A percentile compares a stretch with the other conserved stretches of the same genome.
phyloP scores from a whole-genome alignment of 1,140 invertebrate genomes.

The Semibalanus balanoides region DNA sequence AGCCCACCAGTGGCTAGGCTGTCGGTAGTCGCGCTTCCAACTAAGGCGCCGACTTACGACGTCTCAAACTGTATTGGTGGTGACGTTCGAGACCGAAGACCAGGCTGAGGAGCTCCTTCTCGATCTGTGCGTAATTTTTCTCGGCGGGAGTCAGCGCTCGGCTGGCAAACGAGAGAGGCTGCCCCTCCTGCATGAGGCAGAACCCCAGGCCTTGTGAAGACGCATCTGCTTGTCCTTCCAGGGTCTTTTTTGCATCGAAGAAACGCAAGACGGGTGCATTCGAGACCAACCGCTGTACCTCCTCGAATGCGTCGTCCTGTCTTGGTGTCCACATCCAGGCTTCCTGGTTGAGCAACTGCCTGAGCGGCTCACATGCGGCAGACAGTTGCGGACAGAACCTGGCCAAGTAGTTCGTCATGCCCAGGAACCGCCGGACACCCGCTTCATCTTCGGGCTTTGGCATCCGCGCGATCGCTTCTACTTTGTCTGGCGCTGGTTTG shows the following conservation, averaged over 20 bases:
- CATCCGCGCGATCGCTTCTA: background rate
- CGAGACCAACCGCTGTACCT: background rate
- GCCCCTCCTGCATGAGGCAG: conserved; percentile 5
- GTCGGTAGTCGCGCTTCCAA: too few relatives aligned
- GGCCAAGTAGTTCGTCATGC: background rate
- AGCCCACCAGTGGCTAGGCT: background rate
- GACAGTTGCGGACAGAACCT: background rate
- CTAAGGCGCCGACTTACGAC: background rate
- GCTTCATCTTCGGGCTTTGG: background rate
- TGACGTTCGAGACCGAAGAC: conserved; percentile 8
- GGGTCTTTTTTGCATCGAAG: background rate
- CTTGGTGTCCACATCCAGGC: background rate
- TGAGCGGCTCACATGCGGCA: too few relatives aligned
- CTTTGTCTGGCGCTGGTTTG: background rate
- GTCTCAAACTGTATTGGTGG: conserved; percentile 9
- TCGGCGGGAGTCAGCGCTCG: conserved; percentile 26
- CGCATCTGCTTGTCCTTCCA: background rate
- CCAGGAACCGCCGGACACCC: background rate
- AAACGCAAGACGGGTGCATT: background rate
- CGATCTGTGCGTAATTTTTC: conserved; percentile 23
- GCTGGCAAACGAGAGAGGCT: conserved; percentile 6
- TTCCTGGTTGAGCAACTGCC: background rate
- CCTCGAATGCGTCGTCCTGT: background rate
- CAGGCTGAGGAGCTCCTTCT: conserved; percentile 12
- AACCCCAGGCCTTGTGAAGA: conserved; percentile 7